Base-by-base conservation (phyloP, 2,888 invertebrate genomes). In the Heliconius cydno region DNA sequence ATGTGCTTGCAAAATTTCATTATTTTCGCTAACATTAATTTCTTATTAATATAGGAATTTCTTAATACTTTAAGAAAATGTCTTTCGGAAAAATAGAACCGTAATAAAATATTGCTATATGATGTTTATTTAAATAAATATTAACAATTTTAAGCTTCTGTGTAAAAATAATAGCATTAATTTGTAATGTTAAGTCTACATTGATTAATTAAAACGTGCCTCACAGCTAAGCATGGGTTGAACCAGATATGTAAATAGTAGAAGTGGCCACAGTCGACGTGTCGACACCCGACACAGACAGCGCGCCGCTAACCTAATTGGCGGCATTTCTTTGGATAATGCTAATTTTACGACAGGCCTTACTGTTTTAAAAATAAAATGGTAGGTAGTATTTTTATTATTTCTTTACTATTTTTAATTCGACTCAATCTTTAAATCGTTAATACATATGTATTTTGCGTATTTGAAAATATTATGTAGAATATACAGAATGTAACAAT, bases 231-330 rank as follows among this genome's bases (percentile, higher is more conserved):
- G 74, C 57, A 46, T 60, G 28, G 60, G 57, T 57, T 78, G 60
- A 78, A 78, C 41, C 68, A 79, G 77, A 80, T 80, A 83, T 82
- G 83, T 84, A 84, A 85, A 85, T 85, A 83, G 77, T 52, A 82
- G 83, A 77, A 83, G 82, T 82, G 83, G 81, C 83, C 84, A 84
- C 79, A 84, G 85, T 82, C 84, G 73, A 78, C 80, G 78, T 80
- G 82, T 80, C 84, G 83, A 78, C 83, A 82, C 80, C 34, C 82
- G 65, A 76, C 74, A 83, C 82, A 88, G 88, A 87, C 89, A 86
- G 84, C 88, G 90, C 86, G 88, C 90, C 86, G 90, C 90, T 94
- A 92, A 93, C 94, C 93, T 92, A 93, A 93, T 94, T 94, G 94
- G 94, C 94, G 88, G 82, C 87, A 87, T 87, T 88, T 88, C 89